Percentiles rank a stretch among this genome's conserved stretches.
Evolutionary conservation across 2,888 invertebrate genomes (phyloP).

Genomic region (Exephanes ischioxanthus): DNA sequence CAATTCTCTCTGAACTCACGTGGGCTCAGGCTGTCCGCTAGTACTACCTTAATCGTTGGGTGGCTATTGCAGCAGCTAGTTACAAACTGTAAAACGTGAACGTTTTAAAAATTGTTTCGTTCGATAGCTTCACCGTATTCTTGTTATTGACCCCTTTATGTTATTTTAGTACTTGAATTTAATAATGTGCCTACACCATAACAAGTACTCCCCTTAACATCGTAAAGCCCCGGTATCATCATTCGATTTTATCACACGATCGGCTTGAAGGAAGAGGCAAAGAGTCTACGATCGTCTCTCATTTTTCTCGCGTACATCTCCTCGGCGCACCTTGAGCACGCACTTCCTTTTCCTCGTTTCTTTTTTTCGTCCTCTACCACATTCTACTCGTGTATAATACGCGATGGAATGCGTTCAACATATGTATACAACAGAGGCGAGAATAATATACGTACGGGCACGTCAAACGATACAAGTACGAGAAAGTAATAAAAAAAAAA

Average conservation of each 20-base stretch:
- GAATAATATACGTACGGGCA: constrained; percentile 32
- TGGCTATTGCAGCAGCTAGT: too few relatives aligned
- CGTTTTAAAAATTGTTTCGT: too few relatives aligned
- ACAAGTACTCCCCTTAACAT: constrained; percentile 55
- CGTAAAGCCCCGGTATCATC: constrained; percentile 57
- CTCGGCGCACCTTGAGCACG: too few relatives aligned
- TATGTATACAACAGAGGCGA: constrained; percentile 17
- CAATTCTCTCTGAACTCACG: too few relatives aligned
- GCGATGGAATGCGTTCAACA: constrained; percentile 45
- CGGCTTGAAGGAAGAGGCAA: constrained; percentile 18
- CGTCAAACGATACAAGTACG: constrained; percentile 26
- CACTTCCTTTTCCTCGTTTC: constrained; percentile 43
- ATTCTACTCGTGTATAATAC: constrained; percentile 30
- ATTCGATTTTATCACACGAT: constrained; percentile 53
- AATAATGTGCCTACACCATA: constrained; percentile 41
- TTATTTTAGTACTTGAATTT: constrained; percentile 6
- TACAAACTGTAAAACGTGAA: too few relatives aligned
- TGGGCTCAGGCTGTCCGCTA: too few relatives aligned
- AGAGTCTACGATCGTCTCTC: too few relatives aligned
- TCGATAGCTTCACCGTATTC: too few relatives aligned
- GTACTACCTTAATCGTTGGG: too few relatives aligned
- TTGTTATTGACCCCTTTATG: too few relatives aligned
- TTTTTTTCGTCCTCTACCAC: constrained; percentile 28
- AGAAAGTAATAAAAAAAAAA: constrained; percentile 13
- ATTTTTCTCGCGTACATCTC: too few relatives aligned